Base-by-base conservation (phyloP, 2,888 invertebrate species). In the Epinotia bilunana region DNA sequence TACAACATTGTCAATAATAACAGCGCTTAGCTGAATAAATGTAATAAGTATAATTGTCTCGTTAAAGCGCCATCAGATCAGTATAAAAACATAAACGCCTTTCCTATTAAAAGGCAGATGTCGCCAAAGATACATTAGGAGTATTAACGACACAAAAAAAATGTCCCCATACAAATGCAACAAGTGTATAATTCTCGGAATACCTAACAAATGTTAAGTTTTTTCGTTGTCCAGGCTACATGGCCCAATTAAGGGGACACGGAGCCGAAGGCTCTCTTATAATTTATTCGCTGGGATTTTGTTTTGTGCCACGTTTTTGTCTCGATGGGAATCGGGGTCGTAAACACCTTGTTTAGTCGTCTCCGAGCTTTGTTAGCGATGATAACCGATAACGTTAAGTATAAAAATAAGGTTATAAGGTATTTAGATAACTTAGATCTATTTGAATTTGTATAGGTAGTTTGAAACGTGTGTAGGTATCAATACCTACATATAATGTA, bases 171-270 rank as follows among this genome's bases (percentile, higher is more conserved):
- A 81, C 81, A 83, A 87, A 83, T 83, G 88, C 88, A 88, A 90
- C 91, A 91, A 91, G 90, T 91, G 91, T 91, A 89, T 88, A 90
- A 92, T 93, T 92, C 93, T 88, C 84, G 89, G 93, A 93, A 93
- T 93, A 90, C 91, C 92, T 91, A 92, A 93, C 92, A 91, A 93
- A 93, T 93, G 93, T 93, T 84, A 87, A 85, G 90, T 91, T 92
- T 91, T 92, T 91, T 90, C 86, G 84, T 86, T 85, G 88, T 88
- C 87, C 87, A 78, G 80, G 83, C 88, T 82, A 93, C 93, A 93
- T 90, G 90, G 91, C 88, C 93, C 93, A 94, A 94, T 94, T 94
- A 94, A 93, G 89, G 84, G 84, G 87, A 88, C 88, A 88, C 87
- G 85, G 83, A 80, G 76, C 77, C 77, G 78, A 69, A 83, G 84